These are phyloP conservation scores for Piscicola geometra DNA, from an alignment of 2,888 invertebrate species.

Conservation along the genomic window DNA sequence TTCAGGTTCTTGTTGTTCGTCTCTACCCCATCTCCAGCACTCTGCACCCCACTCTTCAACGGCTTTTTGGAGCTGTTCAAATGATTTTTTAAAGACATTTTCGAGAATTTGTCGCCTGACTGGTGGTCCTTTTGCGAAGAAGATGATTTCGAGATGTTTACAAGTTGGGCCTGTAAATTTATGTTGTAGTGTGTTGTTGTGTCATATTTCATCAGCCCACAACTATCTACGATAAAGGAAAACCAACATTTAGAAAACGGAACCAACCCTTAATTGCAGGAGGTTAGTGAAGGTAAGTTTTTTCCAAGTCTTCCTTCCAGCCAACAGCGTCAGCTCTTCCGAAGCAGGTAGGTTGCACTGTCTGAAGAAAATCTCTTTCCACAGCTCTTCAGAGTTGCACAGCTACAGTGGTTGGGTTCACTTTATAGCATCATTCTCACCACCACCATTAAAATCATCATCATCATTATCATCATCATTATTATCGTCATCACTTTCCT, in stretches of 20 bases:
- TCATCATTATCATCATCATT: no score
- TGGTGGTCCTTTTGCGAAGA: background rate
- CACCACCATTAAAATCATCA: no score
- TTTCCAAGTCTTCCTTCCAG: slow-evolving; percentile 13
- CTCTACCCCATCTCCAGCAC: background rate
- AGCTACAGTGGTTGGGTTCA: background rate
- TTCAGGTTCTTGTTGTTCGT: background rate
- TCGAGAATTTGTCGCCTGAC: background rate
- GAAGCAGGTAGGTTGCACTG: background rate
- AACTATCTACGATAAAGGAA: background rate
- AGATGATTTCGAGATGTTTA: background rate
- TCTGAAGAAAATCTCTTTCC: slow-evolving; percentile 23
- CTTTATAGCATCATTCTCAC: background rate
- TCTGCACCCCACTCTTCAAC: background rate
- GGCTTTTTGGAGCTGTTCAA: background rate
- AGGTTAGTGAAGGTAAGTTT: slow-evolving; percentile 20
- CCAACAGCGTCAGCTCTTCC: slow-evolving; percentile 6
- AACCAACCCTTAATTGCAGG: slow-evolving; percentile 28
- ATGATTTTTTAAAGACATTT: background rate
- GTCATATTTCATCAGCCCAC: background rate
- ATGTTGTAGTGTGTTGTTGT: no score
- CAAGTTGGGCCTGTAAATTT: background rate
- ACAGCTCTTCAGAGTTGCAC: slow-evolving; percentile 19
- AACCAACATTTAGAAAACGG: no score
- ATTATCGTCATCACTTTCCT: no score